A percentile compares a stretch with the other conserved stretches of the same genome.
phyloP scores from a whole-genome alignment of 2,888 invertebrate species.

The Lapara coniferarum region DNA sequence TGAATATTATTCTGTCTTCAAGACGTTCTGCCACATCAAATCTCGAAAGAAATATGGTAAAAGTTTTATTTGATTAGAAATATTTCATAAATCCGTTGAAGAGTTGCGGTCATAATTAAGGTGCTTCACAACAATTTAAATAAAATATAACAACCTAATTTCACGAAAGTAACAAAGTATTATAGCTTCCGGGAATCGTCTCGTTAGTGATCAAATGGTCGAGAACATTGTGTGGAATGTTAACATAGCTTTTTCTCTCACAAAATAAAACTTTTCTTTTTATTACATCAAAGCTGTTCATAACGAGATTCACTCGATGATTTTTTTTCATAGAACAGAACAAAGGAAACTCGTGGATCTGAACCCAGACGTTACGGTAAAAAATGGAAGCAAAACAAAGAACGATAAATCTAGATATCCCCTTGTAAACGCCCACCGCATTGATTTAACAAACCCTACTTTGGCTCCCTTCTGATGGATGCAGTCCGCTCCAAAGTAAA shows the following conservation, averaged over 20 bases:
- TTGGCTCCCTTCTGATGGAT: conserved; percentile 62
- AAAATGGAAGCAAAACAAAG: conserved; percentile 55
- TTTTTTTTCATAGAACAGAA: conserved; percentile 48
- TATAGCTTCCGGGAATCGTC: conserved; percentile 72
- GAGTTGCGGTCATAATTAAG: conserved; percentile 55
- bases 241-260: conserved; percentile 62
- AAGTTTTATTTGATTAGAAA: conserved; percentile 20
- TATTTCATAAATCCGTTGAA: conserved; percentile 44
- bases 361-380: conserved; percentile 43
- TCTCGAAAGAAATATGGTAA: conserved; percentile 18
- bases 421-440: conserved; percentile 68
- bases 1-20: not conserved
- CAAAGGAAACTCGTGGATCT: conserved; percentile 49
- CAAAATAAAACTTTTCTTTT: conserved; percentile 59
- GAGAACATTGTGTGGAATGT: conserved; percentile 65
- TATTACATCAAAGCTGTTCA: conserved; percentile 66
- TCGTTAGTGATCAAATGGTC: conserved; percentile 74
- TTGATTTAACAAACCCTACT: conserved; percentile 70
- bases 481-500: conserved; percentile 68
- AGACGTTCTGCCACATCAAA: conserved; percentile 1
- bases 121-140: conserved; percentile 54
- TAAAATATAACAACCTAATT: conserved; percentile 64
- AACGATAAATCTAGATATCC: conserved; percentile 69
- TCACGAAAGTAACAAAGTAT: conserved; percentile 64
- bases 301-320: conserved; percentile 56